Evolutionary conservation across 2,113 vertebrate genomes (phyloP), one percentile per base, ranked within the genome.

Genomic region (Athene cunicularia): DNA sequence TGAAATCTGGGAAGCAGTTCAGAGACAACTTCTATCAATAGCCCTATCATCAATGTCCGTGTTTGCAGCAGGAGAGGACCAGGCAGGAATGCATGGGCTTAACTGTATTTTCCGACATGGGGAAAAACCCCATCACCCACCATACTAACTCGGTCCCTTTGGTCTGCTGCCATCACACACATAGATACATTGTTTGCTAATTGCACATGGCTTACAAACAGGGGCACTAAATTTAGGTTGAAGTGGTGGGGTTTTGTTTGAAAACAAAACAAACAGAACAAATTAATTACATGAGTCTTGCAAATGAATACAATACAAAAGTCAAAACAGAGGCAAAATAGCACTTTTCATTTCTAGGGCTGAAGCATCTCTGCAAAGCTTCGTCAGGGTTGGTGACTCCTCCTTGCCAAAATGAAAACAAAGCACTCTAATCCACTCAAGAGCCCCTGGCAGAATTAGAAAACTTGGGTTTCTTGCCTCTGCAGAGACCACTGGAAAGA

Each of bases 261-360:
- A 63, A 89, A 93, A 88, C 52, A 92, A 95, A 94, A 35, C 35
- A 87, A 95, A 76, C 60, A 93, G 88, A 92, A 45, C 74, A 96
- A 95, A 96, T 86, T 80, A 90, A 94, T 92, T 74, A 55, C 26
- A 30, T 41, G 71, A 76, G 37, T 90, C 41, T 73, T 50, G 47
- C 50, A 86, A 93, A 22, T 26, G 55, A 88, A 73, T 70, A 72
- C 22, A 90, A 80, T 45, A 86, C 43, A 79, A 32, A 79, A 70
- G 41, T 58, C 67, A 90, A 88, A 93, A 70, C 37, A 88, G 28
- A 80, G 23, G 67, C 82, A 90, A 90, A 94, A 90, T 17, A 96
- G 17, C 41, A 67, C 45, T 80, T 96, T 83, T 80, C 24, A 45
- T 68, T 52, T 71, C 71, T 72, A 58, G 41, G 90, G 41, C 66